Percentiles rank a stretch among this genome's conserved stretches.
Conservation (phyloP, 1,140 invertebrate genomes). For the Ceratosolen fusciceps region DNA sequence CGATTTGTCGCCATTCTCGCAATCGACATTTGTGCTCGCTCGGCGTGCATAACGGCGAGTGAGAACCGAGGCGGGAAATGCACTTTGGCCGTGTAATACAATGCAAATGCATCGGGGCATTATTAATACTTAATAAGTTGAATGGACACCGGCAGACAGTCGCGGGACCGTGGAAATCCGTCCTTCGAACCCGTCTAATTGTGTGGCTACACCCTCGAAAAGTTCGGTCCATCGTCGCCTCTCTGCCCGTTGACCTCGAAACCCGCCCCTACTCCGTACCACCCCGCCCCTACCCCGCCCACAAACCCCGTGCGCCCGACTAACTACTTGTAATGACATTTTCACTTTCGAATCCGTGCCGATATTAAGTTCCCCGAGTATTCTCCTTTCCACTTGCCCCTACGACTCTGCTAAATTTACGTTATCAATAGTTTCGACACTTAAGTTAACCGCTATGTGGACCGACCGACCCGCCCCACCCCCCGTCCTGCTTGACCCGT, state of each 20-base stretch:
- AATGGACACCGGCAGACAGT: constrained; percentile 9
- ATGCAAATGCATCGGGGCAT: constrained; percentile 31
- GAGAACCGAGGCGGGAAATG: not conserved
- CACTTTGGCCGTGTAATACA: not conserved
- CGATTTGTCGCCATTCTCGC: constrained; percentile 33
- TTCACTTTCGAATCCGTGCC: constrained; percentile 1
- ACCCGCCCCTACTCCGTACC: constrained; percentile 35
- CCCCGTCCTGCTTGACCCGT: too few species aligned
- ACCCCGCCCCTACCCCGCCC: too few species aligned
- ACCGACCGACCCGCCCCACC: too few species aligned
- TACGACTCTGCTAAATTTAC: not conserved
- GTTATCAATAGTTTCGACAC: too few species aligned
- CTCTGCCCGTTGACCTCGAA: not conserved
- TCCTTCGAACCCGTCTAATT: constrained; percentile 20
- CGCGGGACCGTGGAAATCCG: not conserved
- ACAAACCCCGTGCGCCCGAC: not conserved
- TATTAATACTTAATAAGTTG: constrained; percentile 46
- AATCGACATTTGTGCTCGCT: constrained; percentile 23
- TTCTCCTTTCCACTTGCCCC: too few species aligned
- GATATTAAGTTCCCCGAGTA: not conserved
- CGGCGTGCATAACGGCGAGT: too few species aligned
- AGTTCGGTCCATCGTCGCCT: constrained; percentile 15
- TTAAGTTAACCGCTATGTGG: too few species aligned
- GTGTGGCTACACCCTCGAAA: constrained; percentile 5
- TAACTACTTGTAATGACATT: constrained; percentile 11